phyloP scores from a whole-genome alignment of 2,888 invertebrate genomes.

The Dolomedes plantarius region DNA sequence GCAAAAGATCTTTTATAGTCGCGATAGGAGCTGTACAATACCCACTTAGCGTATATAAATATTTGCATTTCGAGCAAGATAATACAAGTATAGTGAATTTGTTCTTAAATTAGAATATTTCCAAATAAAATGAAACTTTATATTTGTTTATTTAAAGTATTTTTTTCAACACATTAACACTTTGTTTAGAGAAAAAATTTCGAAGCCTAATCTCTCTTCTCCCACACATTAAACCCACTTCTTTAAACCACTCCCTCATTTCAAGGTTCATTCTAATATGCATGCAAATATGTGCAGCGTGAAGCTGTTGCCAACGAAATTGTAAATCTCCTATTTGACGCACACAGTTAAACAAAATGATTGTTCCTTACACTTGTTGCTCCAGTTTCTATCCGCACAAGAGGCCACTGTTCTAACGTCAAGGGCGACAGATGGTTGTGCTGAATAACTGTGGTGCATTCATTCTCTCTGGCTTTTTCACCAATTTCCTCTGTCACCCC shows the following conservation, averaged over 20 bases:
- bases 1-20: too few species aligned
- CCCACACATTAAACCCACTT: too few species aligned
- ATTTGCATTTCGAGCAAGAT: too few species aligned
- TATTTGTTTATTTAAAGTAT: too few species aligned
- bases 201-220: too few species aligned
- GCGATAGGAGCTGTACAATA: too few species aligned
- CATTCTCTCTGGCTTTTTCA: neutral
- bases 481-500: neutral
- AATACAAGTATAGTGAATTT: too few species aligned
- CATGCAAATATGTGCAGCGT: neutral
- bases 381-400: conserved; percentile 33
- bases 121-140: too few species aligned
- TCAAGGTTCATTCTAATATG: neutral
- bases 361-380: conserved; percentile 39
- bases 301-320: neutral
- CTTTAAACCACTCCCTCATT: conserved; percentile 26
- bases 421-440: conserved; percentile 54
- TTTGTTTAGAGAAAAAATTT: too few species aligned
- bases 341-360: conserved; percentile 28
- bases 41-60: too few species aligned
- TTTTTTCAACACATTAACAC: too few species aligned
- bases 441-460: neutral
- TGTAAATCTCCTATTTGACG: conserved; percentile 19
- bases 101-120: too few species aligned
- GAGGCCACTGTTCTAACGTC: conserved; percentile 33